A percentile compares a stretch with the other conserved stretches of the same genome.
Evolutionary conservation across 2,113 vertebrate genomes (phyloP).

Genomic region (Oriolus oriolus): DNA sequence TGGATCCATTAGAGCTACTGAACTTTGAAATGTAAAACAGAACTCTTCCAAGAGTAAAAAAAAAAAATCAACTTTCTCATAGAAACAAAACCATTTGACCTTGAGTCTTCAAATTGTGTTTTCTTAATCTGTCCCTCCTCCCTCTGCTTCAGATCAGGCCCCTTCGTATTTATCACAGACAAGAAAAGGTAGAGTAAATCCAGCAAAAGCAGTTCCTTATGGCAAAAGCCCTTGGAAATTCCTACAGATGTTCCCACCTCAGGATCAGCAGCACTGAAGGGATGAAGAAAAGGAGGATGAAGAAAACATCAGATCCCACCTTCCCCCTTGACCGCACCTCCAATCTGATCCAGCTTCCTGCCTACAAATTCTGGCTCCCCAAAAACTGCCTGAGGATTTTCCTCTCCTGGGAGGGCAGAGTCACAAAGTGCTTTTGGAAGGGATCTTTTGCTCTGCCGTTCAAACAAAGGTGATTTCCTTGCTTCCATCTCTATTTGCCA

Average conservation of each 20-base stretch:
- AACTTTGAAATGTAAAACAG: not conserved
- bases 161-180: not conserved
- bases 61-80: not conserved
- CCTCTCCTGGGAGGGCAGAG: not conserved
- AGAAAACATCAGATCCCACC: not conserved
- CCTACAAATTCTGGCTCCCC: not conserved
- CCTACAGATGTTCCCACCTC: not conserved
- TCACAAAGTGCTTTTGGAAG: not conserved
- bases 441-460: not conserved
- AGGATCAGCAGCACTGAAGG: not conserved
- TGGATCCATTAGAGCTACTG: not conserved
- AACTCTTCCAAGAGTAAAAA: not conserved
- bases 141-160: not conserved
- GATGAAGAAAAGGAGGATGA: not conserved
- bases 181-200: not conserved
- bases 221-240: not conserved
- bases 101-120: not conserved
- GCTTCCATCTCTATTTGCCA: not conserved
- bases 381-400: not conserved
- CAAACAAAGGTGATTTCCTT: not conserved
- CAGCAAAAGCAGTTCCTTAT: not conserved
- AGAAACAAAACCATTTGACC: slow-evolving; percentile 55
- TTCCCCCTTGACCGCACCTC: not conserved
- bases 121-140: not conserved
- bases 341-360: not conserved